Conservation (phyloP, 2,797 vertebrate species). For the Fistularia commersonii region DNA sequence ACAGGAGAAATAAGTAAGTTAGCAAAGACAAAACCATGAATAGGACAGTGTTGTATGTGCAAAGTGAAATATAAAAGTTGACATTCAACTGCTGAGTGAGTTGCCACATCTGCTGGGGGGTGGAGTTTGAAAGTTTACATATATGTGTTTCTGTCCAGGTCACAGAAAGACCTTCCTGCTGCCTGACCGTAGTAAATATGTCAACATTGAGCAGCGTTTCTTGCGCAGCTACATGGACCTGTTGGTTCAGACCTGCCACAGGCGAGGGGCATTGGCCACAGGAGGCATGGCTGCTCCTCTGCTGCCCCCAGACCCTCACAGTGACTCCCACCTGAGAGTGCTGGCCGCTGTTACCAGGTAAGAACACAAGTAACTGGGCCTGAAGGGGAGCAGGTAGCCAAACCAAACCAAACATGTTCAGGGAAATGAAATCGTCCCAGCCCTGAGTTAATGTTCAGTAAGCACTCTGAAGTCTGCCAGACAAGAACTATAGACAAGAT, state of each 20-base stretch:
- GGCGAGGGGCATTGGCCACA: conserved; percentile 71
- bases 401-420: too few species aligned
- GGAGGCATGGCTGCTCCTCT: conserved; percentile 76
- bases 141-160: conserved; percentile 50
- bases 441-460: too few species aligned
- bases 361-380: neutral
- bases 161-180: conserved; percentile 74
- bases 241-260: conserved; percentile 80
- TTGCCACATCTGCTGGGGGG: too few species aligned
- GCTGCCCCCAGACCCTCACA: conserved; percentile 57
- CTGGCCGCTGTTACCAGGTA: conserved; percentile 61
- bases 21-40: too few species aligned
- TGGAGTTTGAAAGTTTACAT: neutral
- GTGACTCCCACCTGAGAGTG: conserved; percentile 39
- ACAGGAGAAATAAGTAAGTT: too few species aligned
- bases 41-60: too few species aligned
- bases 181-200: conserved; percentile 82
- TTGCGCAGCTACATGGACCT: conserved; percentile 82
- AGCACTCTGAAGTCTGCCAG: too few species aligned
- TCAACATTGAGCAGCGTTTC: conserved; percentile 82
- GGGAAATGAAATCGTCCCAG: too few species aligned
- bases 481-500: too few species aligned
- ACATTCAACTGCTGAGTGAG: too few species aligned
- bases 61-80: too few species aligned
- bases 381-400: too few species aligned